Evolutionary conservation across 2,113 vertebrate species (phyloP), one percentile per base, ranked within the genome.

Genomic region (Brienomyrus brachyistius): DNA sequence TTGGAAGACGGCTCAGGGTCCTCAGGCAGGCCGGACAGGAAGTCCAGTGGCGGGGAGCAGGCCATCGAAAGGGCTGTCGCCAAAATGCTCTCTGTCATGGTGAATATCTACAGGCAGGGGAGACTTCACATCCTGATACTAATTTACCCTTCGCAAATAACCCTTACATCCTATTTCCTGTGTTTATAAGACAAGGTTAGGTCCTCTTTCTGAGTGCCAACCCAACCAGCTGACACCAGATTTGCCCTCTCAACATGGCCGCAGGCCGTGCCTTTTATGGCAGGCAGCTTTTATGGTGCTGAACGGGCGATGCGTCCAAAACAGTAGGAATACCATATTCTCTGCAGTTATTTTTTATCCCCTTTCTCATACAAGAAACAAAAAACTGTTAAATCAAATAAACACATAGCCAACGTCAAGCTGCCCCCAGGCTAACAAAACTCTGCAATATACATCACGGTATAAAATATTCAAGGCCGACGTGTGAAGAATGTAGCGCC

Each of bases 351-450:
- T 83, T 27, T 70, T 31, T 70, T 31, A 84, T 88, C 56, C 40
- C 27, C 17, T 50, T 88, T 51, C 62, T 86, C 87, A 89, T 62
- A 74, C 77, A 45, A 93, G 91, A 93, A 84, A 48, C 21, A 48
- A 45, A 91, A 93, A 93, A 94, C 93, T 94, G 94, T 95, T 94
- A 93, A 93, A 94, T 93, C 92, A 91, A 93, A 93, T 94, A 94
- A 94, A 93, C 94, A 94, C 91, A 93, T 92, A 91, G 91, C 90
- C 90, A 90, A 94, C 92, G 92, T 92, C 90, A 93, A 92, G 90
- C 86, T 17, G 90, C 94, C 93, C 7, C 43, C 91, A 94, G 95
- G 90, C 89, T 85, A 56, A 43, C 82, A 47, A 51, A 90, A 88
- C 86, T 70, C 62, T 77, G 82, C 51, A 74, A 90, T 62, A 43